phyloP scores from a whole-genome alignment of 2,797 vertebrate genomes.

The Cuculus canorus region DNA sequence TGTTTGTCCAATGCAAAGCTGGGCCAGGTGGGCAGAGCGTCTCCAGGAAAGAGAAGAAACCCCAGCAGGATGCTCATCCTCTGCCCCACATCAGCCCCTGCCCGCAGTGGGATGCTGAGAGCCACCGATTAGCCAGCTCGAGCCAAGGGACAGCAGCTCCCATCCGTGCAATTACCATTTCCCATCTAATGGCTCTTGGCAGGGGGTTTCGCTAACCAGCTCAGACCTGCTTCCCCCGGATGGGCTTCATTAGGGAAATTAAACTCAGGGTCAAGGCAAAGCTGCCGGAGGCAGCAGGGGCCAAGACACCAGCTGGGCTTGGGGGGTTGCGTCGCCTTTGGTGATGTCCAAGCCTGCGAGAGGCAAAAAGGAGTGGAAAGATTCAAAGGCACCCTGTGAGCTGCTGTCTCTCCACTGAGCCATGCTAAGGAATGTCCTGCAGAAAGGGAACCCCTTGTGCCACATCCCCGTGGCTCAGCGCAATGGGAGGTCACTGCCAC shows the following conservation, averaged over 20 bases:
- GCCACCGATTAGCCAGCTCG: background rate
- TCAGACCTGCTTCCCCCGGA: background rate
- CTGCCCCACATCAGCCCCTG: background rate
- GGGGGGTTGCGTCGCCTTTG: background rate
- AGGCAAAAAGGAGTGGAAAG: background rate
- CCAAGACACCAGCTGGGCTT: fast-evolving
- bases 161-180: background rate
- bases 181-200: background rate
- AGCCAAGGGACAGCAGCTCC: background rate
- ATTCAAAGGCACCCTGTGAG: background rate
- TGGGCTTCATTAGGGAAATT: background rate
- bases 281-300: background rate
- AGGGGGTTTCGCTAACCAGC: background rate
- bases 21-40: background rate
- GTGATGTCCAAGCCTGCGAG: background rate
- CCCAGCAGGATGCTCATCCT: fast-evolving
- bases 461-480: background rate
- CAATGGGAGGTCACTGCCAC: fast-evolving
- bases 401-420: background rate
- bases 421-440: background rate
- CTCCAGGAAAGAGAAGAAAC: background rate
- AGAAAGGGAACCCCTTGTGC: background rate
- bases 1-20: fast-evolving
- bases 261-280: background rate
- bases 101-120: background rate